Base-by-base conservation (phyloP, 2,113 vertebrate species). In the Mystacornis crossleyi region DNA sequence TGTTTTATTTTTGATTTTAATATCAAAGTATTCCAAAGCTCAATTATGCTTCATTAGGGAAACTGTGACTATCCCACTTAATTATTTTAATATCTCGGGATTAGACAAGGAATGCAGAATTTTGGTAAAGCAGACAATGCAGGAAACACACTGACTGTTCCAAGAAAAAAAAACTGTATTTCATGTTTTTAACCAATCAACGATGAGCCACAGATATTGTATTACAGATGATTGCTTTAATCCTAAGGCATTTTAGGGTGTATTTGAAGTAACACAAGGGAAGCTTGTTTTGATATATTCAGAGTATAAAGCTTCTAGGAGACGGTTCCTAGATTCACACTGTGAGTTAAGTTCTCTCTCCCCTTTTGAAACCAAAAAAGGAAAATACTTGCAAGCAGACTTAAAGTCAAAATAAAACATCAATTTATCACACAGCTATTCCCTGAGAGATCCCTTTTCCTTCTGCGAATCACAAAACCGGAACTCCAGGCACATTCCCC, bases 181-280 rank as follows among this genome's bases (percentile, higher is more conserved):
- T 97, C 96, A 96, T 95, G 96, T 97, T 97, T 93, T 92, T 67
- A 97, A 85, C 91, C 95, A 95, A 97, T 97, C 88, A 97, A 94
- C 55, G 26, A 77, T 47, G 80, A 96, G 93, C 51, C 95, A 71
- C 94, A 78, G 97, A 96, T 97, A 95, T 94, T 97, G 79, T 94
- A 97, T 97, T 98, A 97, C 74, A 96, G 78, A 94, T 97, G 98
- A 98, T 97, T 98, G 95, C 92, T 97, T 89, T 98, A 97, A 97
- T 97, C 90, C 95, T 95, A 97, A 88, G 90, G 93, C 90, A 97
- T 95, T 97, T 97, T 97, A 97, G 72, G 91, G 89, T 94, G 93
- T 85, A 97, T 94, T 85, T 97, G 89, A 97, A 98, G 80, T 80
- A 96, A 88, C 86, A 97, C 84, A 97, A 82, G 94, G 34, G 91